Base-by-base conservation (phyloP, 2,797 vertebrate species). In the Sternarchorhynchus goeldii region DNA sequence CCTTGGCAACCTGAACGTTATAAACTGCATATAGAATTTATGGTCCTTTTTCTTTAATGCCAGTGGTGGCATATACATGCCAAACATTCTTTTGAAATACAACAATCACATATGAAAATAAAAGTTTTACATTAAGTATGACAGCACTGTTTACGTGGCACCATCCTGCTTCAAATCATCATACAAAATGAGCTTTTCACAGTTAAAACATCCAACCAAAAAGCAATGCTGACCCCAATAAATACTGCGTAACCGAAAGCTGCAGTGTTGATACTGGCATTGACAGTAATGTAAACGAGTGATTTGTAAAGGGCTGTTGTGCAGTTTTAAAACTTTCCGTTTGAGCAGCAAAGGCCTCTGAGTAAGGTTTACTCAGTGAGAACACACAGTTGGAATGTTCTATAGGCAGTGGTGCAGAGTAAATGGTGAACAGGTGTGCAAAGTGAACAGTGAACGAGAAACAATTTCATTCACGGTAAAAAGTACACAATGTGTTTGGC, bases 11-110 rank as follows among this genome's bases (percentile, higher is more conserved):
- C 91, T 90, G 89, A 90, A 90, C 87, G 88, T 83, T 78, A 87
- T 79, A 84, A 85, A 84, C 89, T 93, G 91, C 91, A 93, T 93
- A 93, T 88, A 85, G 74, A 58, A 72, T 86, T 86, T 81, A 86
- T 78, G 87, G 80, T 86, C 83, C 82, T 82, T 81, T 81, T 83
- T 78, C 73, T 66, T 57, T 87, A 87, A 88, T 87, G 77, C 79
- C 84, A 83, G 56, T n/a, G 77, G 88, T 85, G 77, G 79, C 78
- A 70, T 78, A 71, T 71, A 58, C 71, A 89, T 84, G 29, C 82
- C 86, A 88, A 82, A 91, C 89, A 88, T 89, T 90, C 83, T 62
- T 81, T 66, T 10, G 55, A 64, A 85, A 88, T 58, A 84, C 75
- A 67, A 41, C 77, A 73, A 41, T 32, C 5, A 71, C 69, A 76